Conservation (phyloP, 2,888 invertebrate genomes). For the Tetropium fuscum region DNA sequence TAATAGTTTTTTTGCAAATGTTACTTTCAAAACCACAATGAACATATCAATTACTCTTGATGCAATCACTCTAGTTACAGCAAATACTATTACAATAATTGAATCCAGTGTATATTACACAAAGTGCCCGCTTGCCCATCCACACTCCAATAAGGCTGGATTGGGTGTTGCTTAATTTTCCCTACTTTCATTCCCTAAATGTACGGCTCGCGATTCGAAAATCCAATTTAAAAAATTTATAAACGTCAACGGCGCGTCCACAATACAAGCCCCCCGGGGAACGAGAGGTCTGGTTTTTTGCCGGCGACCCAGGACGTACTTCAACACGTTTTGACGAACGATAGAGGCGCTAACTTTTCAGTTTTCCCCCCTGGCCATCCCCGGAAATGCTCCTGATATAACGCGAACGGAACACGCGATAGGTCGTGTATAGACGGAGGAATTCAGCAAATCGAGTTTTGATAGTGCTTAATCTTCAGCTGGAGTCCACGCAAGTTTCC, state of each 20-base stretch:
- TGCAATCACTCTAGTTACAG: too few relatives aligned
- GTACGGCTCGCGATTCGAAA: background rate
- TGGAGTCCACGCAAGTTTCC: too few relatives aligned
- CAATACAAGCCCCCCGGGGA: slow-evolving; percentile 8
- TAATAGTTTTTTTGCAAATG: too few relatives aligned
- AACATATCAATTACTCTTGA: too few relatives aligned
- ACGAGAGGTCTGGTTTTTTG: background rate
- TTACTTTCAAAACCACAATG: too few relatives aligned
- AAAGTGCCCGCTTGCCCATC: too few relatives aligned
- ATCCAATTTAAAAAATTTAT: slow-evolving; percentile 17
- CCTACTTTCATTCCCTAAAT: too few relatives aligned
- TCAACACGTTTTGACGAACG: slow-evolving; percentile 2
- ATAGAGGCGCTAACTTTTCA: background rate
- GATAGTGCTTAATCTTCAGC: background rate
- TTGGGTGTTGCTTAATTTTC: too few relatives aligned
- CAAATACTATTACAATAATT: too few relatives aligned
- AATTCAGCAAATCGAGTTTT: slow-evolving; percentile 1
- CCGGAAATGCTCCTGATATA: background rate
- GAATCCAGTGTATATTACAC: too few relatives aligned
- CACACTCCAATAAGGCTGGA: too few relatives aligned
- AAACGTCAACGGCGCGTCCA: slow-evolving; percentile 13
- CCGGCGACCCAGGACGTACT: background rate
- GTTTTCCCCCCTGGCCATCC: slow-evolving; percentile 5
- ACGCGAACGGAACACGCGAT: background rate
- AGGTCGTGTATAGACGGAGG: background rate